These are phyloP conservation scores for Gymnodraco acuticeps DNA, from an alignment of 2,797 vertebrate genomes.

Conservation along the genomic window DNA sequence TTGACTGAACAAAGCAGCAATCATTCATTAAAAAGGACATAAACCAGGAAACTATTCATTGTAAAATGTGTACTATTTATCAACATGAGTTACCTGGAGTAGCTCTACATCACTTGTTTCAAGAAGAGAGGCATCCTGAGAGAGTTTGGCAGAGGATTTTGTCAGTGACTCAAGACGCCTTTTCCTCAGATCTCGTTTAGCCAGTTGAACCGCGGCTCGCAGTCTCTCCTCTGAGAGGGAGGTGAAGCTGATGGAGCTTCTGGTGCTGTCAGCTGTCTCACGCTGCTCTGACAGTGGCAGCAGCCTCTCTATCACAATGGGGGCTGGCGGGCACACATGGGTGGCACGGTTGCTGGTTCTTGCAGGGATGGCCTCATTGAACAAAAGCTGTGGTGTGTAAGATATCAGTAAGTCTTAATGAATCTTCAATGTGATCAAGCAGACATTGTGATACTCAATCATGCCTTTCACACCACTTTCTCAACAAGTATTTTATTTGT, in stretches of 20 bases:
- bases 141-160: constrained; percentile 42
- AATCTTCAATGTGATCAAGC: neutral
- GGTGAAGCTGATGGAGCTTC: constrained; percentile 87
- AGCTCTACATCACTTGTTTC: constrained; percentile 59
- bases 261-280: constrained; percentile 58
- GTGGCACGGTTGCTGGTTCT: constrained; percentile 85
- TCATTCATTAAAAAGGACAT: neutral
- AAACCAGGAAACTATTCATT: neutral
- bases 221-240: constrained; percentile 92
- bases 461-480: constrained; percentile 3
- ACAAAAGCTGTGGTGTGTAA: constrained; percentile 86
- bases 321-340: constrained; percentile 82
- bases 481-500: neutral
- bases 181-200: constrained; percentile 90
- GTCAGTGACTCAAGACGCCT: constrained; percentile 69
- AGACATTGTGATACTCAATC: neutral
- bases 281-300: constrained; percentile 45
- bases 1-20: neutral
- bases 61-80: neutral
- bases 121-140: constrained; percentile 43
- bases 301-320: constrained; percentile 93
- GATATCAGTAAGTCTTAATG: neutral
- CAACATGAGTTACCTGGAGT: constrained; percentile 58
- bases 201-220: constrained; percentile 88
- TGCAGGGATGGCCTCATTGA: constrained; percentile 86